These are phyloP conservation scores for Rhabdophis nuchalis DNA, from an alignment of 2,797 vertebrate species.

Conservation along the genomic window DNA sequence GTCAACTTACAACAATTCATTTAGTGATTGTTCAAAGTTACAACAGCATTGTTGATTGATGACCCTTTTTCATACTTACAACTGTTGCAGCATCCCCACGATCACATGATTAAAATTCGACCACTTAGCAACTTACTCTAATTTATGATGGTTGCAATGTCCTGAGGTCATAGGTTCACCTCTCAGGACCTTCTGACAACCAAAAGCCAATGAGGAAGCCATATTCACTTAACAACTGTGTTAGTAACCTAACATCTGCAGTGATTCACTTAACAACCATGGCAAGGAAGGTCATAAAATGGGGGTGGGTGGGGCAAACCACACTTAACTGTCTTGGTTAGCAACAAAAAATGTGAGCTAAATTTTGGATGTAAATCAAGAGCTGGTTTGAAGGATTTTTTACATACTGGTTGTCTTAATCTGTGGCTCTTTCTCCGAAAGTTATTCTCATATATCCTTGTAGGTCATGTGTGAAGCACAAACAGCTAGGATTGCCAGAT, in stretches of 20 bases:
- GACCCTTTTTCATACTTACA: background rate
- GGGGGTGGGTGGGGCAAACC: background rate
- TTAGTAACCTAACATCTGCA: background rate
- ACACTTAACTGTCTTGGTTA: background rate
- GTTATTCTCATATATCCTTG: background rate
- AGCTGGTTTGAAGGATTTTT: background rate
- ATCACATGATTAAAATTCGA: background rate
- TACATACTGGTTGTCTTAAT: background rate
- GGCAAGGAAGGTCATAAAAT: background rate
- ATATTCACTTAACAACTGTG: background rate
- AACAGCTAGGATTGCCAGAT: background rate
- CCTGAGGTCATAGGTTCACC: background rate
- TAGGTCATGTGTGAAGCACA: background rate
- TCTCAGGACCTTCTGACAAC: background rate
- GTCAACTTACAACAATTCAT: background rate
- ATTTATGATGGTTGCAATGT: background rate
- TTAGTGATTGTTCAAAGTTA: background rate
- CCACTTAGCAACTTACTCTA: background rate
- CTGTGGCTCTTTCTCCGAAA: background rate
- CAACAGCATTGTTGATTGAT: background rate
- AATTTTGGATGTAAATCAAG: background rate
- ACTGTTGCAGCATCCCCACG: background rate
- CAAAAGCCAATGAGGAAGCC: background rate
- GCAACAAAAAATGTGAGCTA: background rate
- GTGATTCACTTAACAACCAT: background rate